Conservation (phyloP, 2,888 invertebrate species). For the Nomada ruficornis region DNA sequence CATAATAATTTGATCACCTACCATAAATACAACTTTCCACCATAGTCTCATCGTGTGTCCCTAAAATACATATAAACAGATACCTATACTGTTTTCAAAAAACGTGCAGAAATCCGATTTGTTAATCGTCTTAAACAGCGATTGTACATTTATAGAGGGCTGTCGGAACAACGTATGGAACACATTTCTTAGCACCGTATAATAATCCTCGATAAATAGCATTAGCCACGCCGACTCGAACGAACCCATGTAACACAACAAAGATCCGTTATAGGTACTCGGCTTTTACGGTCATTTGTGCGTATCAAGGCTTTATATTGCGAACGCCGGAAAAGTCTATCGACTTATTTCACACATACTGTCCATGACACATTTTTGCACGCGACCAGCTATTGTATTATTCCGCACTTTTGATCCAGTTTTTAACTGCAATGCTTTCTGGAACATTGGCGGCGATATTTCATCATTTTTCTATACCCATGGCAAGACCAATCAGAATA, state of each 20-base stretch:
- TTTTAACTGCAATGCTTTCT: constrained; percentile 58
- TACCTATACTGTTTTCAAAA: background rate
- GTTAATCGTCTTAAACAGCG: background rate
- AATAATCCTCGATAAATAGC: constrained; percentile 45
- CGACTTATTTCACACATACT: constrained; percentile 39
- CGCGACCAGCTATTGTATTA: constrained; percentile 31
- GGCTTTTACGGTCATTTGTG: constrained; percentile 56
- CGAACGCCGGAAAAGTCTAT: constrained; percentile 62
- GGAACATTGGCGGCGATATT: constrained; percentile 54
- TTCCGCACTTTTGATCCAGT: constrained; percentile 54
- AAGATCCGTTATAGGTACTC: constrained; percentile 53
- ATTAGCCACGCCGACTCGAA: constrained; percentile 14
- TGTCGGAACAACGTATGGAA: background rate
- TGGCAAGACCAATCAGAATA: background rate
- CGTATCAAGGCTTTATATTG: constrained; percentile 56
- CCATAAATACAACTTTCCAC: too few relatives aligned
- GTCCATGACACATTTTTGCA: constrained; percentile 66
- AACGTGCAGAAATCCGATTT: background rate
- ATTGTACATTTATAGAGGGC: background rate
- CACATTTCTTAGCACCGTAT: background rate
- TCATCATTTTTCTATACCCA: constrained; percentile 54
- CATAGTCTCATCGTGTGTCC: background rate
- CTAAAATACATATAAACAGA: background rate
- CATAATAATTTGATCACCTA: too few relatives aligned
- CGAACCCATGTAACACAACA: constrained; percentile 42